Conservation (phyloP, 2,113 vertebrate genomes). For the Spea multiplicata region DNA sequence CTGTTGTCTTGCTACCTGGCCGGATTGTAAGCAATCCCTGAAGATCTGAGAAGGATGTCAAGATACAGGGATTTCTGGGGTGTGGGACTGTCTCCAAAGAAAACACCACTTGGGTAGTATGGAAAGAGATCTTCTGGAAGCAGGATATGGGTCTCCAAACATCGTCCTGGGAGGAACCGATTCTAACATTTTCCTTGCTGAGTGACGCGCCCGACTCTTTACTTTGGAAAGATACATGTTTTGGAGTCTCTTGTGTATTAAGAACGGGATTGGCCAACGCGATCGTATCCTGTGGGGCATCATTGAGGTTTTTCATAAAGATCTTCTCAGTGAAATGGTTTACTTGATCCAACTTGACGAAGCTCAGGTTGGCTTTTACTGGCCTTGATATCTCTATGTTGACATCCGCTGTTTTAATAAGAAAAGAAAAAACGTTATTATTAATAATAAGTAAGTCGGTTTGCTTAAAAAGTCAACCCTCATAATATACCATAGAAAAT, state of each 20-base stretch:
- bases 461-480: no score
- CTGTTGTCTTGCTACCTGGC: constrained; percentile 71
- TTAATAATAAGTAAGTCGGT: no score
- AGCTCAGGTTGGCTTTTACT: constrained; percentile 84
- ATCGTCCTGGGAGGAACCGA: constrained; percentile 58
- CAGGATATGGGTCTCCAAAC: constrained; percentile 65
- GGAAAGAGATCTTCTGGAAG: constrained; percentile 84
- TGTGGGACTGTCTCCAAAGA: constrained; percentile 83
- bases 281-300: constrained; percentile 52
- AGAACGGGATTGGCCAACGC: constrained; percentile 22
- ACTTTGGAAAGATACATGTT: constrained; percentile 54
- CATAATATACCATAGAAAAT: no score
- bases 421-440: no score
- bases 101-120: constrained; percentile 81
- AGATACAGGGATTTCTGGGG: constrained; percentile 76
- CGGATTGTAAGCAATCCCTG: constrained; percentile 75
- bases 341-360: constrained; percentile 89
- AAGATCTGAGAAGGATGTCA: constrained; percentile 77
- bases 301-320: constrained; percentile 53
- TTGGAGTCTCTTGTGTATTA: constrained; percentile 47
- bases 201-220: constrained; percentile 52
- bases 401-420: constrained; percentile 76
- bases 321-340: constrained; percentile 83
- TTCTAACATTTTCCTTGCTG: constrained; percentile 38
- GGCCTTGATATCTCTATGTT: constrained; percentile 83